Evolutionary conservation across 2,888 invertebrate species (phyloP).

Genomic region (Camponotus fellah): DNA sequence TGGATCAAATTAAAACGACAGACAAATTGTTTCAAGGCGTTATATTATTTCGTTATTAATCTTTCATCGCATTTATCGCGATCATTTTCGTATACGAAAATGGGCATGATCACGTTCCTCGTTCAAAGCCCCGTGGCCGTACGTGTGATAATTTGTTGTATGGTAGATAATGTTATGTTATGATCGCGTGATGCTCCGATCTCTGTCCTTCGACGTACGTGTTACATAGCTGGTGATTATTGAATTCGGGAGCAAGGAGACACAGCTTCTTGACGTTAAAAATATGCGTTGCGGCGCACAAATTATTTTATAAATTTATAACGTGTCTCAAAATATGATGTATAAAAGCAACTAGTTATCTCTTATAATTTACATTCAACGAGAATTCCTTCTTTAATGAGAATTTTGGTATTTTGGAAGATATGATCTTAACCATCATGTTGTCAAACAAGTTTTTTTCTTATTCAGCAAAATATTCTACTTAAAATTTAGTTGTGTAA

Average conservation of each 20-base stretch:
- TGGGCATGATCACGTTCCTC: neutral
- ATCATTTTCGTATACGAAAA: neutral
- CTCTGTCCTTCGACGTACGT: slow-evolving; percentile 31
- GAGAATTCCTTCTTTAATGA: neutral
- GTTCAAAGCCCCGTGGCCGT: slow-evolving; percentile 6
- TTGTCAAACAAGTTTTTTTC: neutral
- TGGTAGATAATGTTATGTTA: slow-evolving; percentile 46
- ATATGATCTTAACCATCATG: slow-evolving; percentile 6
- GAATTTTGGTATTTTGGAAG: neutral
- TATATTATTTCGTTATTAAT: neutral
- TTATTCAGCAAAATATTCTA: neutral
- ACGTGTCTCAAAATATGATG: neutral
- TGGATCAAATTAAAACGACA: neutral
- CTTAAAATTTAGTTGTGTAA: neutral
- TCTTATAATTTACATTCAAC: neutral
- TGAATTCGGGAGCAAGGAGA: slow-evolving; percentile 6
- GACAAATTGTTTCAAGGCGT: neutral
- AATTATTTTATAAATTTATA: slow-evolving; percentile 7
- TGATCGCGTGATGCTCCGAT: slow-evolving; percentile 23
- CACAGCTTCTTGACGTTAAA: neutral
- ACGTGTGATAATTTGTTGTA: slow-evolving; percentile 49
- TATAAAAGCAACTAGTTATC: neutral
- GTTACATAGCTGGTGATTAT: neutral
- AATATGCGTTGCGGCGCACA: neutral
- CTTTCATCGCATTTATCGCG: neutral